Percentiles rank a stretch among this genome's conserved stretches.
These are phyloP conservation scores for Peribatodes rhomboidaria DNA, from an alignment of 2,888 invertebrate species.

Conservation along the genomic window DNA sequence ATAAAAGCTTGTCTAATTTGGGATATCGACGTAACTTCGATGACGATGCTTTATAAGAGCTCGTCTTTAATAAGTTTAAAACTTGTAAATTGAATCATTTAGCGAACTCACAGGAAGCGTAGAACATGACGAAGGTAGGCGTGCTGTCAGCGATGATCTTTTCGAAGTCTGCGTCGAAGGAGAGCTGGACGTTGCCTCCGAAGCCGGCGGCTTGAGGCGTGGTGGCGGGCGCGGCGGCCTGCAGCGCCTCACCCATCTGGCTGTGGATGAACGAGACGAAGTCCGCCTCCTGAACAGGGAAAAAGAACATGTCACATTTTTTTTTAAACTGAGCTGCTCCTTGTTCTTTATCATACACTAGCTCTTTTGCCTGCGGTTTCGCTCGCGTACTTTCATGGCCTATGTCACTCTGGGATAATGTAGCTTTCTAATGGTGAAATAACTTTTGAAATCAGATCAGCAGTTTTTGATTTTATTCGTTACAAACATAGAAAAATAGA, in stretches of 20 bases:
- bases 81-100: too few species aligned
- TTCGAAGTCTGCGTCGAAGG: slow-evolving; percentile 88
- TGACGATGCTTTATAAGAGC: too few species aligned
- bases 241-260: slow-evolving; percentile 60
- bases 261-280: slow-evolving; percentile 88
- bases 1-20: too few species aligned
- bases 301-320: not conserved
- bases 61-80: not conserved
- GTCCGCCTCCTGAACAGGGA: slow-evolving; percentile 85
- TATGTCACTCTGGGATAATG: too few species aligned
- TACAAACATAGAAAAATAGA: too few species aligned
- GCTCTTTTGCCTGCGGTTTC: too few species aligned
- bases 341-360: too few species aligned
- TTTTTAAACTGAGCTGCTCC: not conserved
- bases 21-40: too few species aligned
- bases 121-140: slow-evolving; percentile 91
- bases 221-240: slow-evolving; percentile 48
- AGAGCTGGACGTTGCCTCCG: slow-evolving; percentile 75
- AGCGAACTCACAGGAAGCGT: slow-evolving; percentile 90
- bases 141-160: slow-evolving; percentile 83
- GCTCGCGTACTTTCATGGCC: too few species aligned
- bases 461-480: too few species aligned
- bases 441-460: too few species aligned
- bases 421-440: too few species aligned
- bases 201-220: slow-evolving; percentile 73